Evolutionary conservation across 2,113 vertebrate species (phyloP), one percentile per base, ranked within the genome.

Genomic region (Mus spicilegus): DNA sequence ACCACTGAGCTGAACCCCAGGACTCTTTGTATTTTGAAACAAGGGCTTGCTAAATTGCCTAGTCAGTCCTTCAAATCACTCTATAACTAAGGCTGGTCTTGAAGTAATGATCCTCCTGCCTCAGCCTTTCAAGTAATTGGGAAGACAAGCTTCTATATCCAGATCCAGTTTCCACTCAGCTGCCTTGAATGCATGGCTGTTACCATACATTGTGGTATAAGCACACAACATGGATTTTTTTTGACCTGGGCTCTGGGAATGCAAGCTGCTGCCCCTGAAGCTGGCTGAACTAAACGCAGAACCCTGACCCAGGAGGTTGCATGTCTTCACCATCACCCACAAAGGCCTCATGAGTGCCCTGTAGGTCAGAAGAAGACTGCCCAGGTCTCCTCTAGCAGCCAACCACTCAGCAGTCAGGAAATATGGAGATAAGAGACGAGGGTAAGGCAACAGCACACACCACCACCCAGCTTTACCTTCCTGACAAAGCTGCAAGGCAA

Each of bases 341-440:
- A 49, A 56, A 63, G 39, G 65, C 67, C 16, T 84, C 81, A 42
- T 3, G 11, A 51, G 11, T 69, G 56, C 17, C 63, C 36, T 9
- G 30, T 36, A 51, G 63, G 49, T 22, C 36, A 12, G 69, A 56
- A 58, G 85, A 70, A 30, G 12, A 73, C 51, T 73, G 36, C 9
- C 24, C 51, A 73, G 67, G 24, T 11, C 51, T 24, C 46, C 39
- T 13, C 11, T 5, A 78, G 73, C 39, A 89, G 39, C 7, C 3
- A 1, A 22, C 14, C 28, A 76, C 63, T 69, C 19, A 61, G 28
- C 39, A 28, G 8, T 76, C 56, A 26, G 51, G 24, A 80, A 36
- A 28, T 3, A 54, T 0, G 1, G 30, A 46, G 67, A 12, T n/a
- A 26, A 63, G 24, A 63, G 11, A 24, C 1, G 4, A 1, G 56